Conservation (phyloP, 2,113 vertebrate species). For the Otis tarda region DNA sequence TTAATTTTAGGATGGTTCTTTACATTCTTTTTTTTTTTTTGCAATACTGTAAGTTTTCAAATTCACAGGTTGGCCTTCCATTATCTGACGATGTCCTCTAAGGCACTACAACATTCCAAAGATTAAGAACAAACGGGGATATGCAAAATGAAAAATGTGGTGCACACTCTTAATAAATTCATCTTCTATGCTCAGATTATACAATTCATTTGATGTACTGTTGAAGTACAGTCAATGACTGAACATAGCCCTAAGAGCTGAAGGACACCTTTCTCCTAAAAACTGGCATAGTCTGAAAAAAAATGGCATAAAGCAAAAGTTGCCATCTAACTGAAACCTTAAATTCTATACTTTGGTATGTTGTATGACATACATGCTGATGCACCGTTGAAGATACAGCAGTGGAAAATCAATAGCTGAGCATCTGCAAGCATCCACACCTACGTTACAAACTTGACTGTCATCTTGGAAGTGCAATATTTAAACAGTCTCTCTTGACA, state of each 20-base stretch:
- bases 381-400: neutral
- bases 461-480: neutral
- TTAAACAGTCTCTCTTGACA: neutral
- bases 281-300: neutral
- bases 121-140: neutral
- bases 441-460: neutral
- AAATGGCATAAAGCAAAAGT: neutral
- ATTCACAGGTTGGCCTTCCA: neutral
- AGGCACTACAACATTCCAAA: neutral
- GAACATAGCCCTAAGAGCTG: neutral
- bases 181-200: neutral
- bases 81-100: neutral
- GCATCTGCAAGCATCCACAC: neutral
- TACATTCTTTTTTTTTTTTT: neutral
- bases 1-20: neutral
- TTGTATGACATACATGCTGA: neutral
- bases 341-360: neutral
- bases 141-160: neutral
- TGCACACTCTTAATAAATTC: neutral
- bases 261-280: constrained; percentile 2
- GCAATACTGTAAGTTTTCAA: neutral
- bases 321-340: neutral
- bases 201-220: neutral
- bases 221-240: neutral
- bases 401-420: neutral